Conservation (phyloP, 2,888 invertebrate species). For the Amitus sp. region DNA sequence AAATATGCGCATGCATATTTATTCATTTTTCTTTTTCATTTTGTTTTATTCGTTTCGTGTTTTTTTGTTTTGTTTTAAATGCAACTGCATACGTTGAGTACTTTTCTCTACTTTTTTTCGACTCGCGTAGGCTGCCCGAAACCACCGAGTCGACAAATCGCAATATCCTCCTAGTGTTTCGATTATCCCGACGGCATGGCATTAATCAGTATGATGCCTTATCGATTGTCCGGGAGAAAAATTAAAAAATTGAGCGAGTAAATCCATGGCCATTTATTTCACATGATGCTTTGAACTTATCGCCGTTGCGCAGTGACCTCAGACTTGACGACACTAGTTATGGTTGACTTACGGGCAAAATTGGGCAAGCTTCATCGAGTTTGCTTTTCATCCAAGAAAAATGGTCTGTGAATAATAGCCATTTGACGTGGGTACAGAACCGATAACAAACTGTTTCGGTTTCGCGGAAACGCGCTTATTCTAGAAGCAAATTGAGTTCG, state of each 20-base stretch:
- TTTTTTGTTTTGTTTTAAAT: too few relatives aligned
- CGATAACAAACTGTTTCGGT: too few relatives aligned
- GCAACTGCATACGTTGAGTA: too few relatives aligned
- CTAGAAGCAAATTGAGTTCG: background rate
- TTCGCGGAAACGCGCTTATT: background rate
- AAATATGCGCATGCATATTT: constrained; percentile 9
- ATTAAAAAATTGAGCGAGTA: background rate
- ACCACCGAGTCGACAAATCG: constrained; percentile 7
- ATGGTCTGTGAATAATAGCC: background rate
- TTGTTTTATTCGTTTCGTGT: too few relatives aligned
- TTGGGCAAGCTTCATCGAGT: too few relatives aligned
- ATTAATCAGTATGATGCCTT: background rate
- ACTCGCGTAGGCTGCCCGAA: constrained; percentile 2
- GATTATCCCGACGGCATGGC: constrained; percentile 1
- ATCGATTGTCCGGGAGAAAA: background rate
- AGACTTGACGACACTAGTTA: background rate
- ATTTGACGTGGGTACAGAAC: too few relatives aligned
- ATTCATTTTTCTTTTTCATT: background rate
- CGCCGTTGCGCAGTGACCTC: background rate
- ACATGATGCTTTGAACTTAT: constrained; percentile 1
- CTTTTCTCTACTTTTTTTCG: too few relatives aligned
- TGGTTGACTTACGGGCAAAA: background rate
- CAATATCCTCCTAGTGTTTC: background rate
- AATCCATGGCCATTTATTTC: constrained; percentile 9
- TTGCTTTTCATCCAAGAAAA: too few relatives aligned